These are phyloP conservation scores for Globicephala melas DNA, from an alignment of 2,113 vertebrate genomes.

Conservation along the genomic window DNA sequence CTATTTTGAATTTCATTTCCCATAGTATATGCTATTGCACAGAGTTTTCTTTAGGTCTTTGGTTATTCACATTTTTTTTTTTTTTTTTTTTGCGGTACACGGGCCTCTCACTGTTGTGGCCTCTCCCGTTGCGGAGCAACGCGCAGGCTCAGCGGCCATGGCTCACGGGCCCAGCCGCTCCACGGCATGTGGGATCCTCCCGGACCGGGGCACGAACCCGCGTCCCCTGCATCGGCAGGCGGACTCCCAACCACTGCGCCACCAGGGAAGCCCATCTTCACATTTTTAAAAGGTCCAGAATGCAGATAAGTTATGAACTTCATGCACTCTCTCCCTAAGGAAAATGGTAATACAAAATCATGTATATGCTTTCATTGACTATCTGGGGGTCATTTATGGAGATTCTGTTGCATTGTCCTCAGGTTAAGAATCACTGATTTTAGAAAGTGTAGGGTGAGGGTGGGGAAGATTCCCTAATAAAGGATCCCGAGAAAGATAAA, in stretches of 20 bases:
- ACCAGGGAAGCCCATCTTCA: neutral
- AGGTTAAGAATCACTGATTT: conserved; percentile 33
- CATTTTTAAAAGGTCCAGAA: neutral
- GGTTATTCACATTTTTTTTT: neutral
- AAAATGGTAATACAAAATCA: conserved; percentile 11
- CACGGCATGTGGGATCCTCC: too few relatives aligned
- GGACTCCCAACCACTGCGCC: too few relatives aligned
- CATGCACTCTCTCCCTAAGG: neutral
- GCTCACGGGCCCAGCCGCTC: too few relatives aligned
- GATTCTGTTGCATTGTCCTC: neutral
- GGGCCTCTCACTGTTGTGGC: too few relatives aligned
- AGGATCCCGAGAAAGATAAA: neutral
- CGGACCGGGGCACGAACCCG: too few relatives aligned
- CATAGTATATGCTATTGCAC: neutral
- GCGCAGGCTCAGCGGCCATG: too few relatives aligned
- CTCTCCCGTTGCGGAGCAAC: too few relatives aligned
- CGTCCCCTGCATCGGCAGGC: too few relatives aligned
- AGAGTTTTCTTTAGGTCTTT: neutral
- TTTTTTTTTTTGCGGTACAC: too few relatives aligned
- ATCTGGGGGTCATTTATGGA: neutral
- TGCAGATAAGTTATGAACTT: neutral
- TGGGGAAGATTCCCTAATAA: conserved; percentile 1
- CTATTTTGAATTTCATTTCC: conserved; percentile 23
- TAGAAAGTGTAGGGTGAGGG: neutral
- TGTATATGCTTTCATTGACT: neutral